Evolutionary conservation across 2,797 vertebrate species (phyloP).

Genomic region (Myotis pilosus): DNA sequence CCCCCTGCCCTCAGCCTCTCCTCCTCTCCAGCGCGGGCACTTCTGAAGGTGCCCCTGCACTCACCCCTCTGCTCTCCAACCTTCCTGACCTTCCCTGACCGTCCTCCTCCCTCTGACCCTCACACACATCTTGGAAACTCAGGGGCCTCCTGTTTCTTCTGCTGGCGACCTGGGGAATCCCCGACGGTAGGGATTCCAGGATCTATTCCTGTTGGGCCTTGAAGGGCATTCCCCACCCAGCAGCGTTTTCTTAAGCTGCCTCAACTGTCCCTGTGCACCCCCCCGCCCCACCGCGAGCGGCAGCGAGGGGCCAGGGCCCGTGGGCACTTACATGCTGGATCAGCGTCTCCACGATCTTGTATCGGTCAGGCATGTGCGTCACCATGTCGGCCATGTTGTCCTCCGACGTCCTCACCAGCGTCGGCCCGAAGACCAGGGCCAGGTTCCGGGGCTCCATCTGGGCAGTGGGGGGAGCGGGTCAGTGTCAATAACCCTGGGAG

Average conservation of each 20-base stretch:
- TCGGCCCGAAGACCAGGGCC: slow-evolving; percentile 97
- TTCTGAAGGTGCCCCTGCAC: background rate
- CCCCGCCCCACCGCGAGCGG: background rate
- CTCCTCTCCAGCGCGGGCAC: too few relatives aligned
- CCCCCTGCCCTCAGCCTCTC: too few relatives aligned
- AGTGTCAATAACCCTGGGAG: background rate
- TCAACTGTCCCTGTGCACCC: background rate
- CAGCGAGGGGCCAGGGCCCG: background rate
- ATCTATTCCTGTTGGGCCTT: background rate
- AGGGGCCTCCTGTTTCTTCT: background rate
- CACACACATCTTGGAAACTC: background rate
- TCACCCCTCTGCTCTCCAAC: background rate
- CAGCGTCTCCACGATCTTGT: slow-evolving; percentile 98
- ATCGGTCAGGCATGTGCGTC: slow-evolving; percentile 99
- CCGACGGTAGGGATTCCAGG: background rate
- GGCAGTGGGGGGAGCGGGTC: background rate
- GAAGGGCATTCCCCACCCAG: background rate
- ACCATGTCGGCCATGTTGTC: slow-evolving; percentile 99
- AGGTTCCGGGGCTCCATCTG: slow-evolving; percentile 99
- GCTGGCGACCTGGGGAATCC: background rate
- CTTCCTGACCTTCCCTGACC: background rate
- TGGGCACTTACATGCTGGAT: slow-evolving; percentile 93
- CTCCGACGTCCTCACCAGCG: slow-evolving; percentile 95
- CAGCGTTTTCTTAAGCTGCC: background rate
- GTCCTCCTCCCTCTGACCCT: background rate